Evolutionary conservation across 2,888 invertebrate species (phyloP).

Genomic region (Spisula solida): DNA sequence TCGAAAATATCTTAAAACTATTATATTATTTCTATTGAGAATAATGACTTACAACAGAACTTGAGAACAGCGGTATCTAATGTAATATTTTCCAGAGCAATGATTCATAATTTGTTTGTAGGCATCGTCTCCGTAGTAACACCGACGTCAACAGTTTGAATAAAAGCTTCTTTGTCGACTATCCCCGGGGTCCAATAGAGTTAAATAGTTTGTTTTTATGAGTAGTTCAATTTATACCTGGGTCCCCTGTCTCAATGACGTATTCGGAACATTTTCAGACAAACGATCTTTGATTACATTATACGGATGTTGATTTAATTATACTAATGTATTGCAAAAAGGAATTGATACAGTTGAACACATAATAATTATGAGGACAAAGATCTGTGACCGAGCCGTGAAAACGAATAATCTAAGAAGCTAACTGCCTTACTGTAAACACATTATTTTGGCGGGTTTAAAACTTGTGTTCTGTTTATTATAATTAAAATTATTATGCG

Average conservation of each 20-base stretch:
- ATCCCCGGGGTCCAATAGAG: not conserved
- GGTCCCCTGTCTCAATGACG: not conserved
- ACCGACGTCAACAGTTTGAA: not conserved
- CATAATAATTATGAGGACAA: no score
- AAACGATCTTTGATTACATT: not conserved
- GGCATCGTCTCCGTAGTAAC: not conserved
- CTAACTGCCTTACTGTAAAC: no score
- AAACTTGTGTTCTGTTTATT: no score
- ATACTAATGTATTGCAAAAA: no score
- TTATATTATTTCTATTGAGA: not conserved
- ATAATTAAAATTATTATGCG: no score
- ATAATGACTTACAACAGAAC: not conserved
- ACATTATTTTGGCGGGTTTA: no score
- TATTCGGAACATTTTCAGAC: no score
- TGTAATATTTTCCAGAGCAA: not conserved
- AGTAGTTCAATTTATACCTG: conserved; percentile 8
- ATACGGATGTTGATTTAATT: no score
- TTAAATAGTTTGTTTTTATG: conserved; percentile 2
- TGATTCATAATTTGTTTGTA: not conserved
- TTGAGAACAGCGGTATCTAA: not conserved
- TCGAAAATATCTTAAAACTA: no score
- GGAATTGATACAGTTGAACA: no score
- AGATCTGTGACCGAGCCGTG: no score
- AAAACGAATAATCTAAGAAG: no score
- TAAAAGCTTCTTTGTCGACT: not conserved